These are phyloP conservation scores for Acanthurus tractus DNA, from an alignment of 2,797 vertebrate genomes.

Conservation along the genomic window DNA sequence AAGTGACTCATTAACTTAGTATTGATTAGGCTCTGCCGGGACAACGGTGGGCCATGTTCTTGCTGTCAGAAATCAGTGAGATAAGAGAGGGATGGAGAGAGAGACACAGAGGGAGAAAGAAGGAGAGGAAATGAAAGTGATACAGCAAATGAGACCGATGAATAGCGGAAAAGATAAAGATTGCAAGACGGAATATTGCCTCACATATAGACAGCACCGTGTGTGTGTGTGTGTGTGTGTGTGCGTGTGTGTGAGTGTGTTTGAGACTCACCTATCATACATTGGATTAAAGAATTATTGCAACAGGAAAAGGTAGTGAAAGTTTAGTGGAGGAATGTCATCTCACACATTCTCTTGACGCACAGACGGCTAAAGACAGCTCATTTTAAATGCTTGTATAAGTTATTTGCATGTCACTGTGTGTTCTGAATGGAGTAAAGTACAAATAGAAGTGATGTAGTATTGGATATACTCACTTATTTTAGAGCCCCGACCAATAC, in stretches of 20 bases:
- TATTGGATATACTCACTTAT: background rate
- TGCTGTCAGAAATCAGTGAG: constrained; percentile 68
- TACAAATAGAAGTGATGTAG: background rate
- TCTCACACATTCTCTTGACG: background rate
- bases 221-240: constrained; percentile 5
- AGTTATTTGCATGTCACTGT: too few relatives aligned
- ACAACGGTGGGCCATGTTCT: constrained; percentile 49
- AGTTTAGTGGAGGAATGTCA: background rate
- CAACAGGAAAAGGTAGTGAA: background rate
- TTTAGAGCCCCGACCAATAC: background rate
- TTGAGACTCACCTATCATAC: background rate
- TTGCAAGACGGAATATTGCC: background rate
- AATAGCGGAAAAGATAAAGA: constrained; percentile 25
- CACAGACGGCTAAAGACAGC: too few relatives aligned
- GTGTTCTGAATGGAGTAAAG: background rate
- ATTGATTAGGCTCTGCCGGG: constrained; percentile 64
- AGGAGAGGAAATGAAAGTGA: constrained; percentile 47
- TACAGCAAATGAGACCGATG: constrained; percentile 28
- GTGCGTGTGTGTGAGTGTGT: background rate
- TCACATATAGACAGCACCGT: background rate
- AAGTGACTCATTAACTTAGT: constrained; percentile 70
- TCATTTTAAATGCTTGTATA: too few relatives aligned
- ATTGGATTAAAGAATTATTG: constrained; percentile 1
- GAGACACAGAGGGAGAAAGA: background rate
- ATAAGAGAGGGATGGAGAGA: constrained; percentile 42